Conservation (phyloP, 2,113 vertebrate genomes). For the Reinhardtius hippoglossoides region DNA sequence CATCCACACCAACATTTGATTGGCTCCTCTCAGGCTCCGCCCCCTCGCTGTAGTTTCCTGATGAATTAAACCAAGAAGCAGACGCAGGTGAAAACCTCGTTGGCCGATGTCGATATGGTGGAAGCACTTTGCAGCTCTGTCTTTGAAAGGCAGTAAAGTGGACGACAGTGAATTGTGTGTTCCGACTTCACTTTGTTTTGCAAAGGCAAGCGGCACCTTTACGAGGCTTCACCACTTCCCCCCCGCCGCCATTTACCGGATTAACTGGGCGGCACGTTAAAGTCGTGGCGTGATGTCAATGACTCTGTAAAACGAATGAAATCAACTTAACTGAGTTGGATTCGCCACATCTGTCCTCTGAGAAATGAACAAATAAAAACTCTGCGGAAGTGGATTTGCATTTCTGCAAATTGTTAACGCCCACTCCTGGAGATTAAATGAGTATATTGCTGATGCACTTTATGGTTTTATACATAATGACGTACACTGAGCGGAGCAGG, state of each 20-base stretch:
- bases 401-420: conserved; percentile 47
- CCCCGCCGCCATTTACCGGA: conserved; percentile 64
- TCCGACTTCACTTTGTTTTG: conserved; percentile 60
- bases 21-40: too few relatives aligned
- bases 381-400: conserved; percentile 42
- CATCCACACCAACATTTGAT: too few relatives aligned
- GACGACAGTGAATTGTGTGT: conserved; percentile 49
- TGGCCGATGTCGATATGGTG: not conserved
- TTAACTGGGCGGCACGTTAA: conserved; percentile 65
- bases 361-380: conserved; percentile 66
- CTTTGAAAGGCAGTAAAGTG: conserved; percentile 42
- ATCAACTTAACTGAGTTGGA: conserved; percentile 62
- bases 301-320: conserved; percentile 72
- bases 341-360: conserved; percentile 60
- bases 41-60: too few relatives aligned
- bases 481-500: too few relatives aligned
- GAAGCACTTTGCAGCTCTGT: conserved; percentile 9
- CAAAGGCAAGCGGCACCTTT: conserved; percentile 54
- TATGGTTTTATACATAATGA: too few relatives aligned
- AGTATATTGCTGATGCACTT: not conserved
- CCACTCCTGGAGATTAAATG: conserved; percentile 68
- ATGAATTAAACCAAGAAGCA: not conserved
- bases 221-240: conserved; percentile 54
- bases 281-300: conserved; percentile 61
- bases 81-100: not conserved